Evolutionary conservation across 2,113 vertebrate genomes (phyloP).

Genomic region (Cryptomyrus ogoouensis): DNA sequence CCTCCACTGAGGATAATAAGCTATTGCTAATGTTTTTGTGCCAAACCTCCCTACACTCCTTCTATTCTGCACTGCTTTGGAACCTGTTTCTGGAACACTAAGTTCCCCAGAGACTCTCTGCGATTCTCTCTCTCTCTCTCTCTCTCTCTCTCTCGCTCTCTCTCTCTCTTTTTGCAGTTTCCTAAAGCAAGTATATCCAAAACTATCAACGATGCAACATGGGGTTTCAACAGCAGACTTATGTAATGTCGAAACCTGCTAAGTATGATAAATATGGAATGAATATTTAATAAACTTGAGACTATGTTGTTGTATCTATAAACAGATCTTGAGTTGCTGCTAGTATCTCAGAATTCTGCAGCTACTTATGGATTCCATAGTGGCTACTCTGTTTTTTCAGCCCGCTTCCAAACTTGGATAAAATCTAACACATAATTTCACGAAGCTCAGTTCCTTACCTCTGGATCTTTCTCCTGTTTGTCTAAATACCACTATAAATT

Average conservation of each 20-base stretch:
- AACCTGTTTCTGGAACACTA: background rate
- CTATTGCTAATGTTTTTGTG: constrained; percentile 23
- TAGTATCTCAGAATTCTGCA: constrained; percentile 55
- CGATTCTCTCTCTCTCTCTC: background rate
- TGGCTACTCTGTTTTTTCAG: constrained; percentile 60
- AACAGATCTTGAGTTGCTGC: constrained; percentile 26
- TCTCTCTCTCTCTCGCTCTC: background rate
- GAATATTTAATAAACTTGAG: constrained; percentile 11
- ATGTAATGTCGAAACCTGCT: background rate
- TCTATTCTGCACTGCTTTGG: background rate
- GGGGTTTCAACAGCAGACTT: background rate
- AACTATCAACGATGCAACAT: background rate
- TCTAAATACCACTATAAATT: background rate
- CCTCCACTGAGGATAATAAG: constrained; percentile 22
- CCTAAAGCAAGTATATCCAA: background rate
- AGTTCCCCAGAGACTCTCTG: background rate
- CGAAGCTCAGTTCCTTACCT: background rate
- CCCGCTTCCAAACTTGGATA: background rate
- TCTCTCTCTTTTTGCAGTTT: background rate
- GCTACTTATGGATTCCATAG: constrained; percentile 56
- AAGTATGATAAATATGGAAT: background rate
- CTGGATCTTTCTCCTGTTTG: background rate
- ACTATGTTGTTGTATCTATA: background rate
- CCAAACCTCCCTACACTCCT: constrained; percentile 4
- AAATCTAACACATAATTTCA: background rate